Evolutionary conservation across 2,113 vertebrate species (phyloP), one percentile per base, ranked within the genome.

Genomic region (Rousettus leschenaultii): DNA sequence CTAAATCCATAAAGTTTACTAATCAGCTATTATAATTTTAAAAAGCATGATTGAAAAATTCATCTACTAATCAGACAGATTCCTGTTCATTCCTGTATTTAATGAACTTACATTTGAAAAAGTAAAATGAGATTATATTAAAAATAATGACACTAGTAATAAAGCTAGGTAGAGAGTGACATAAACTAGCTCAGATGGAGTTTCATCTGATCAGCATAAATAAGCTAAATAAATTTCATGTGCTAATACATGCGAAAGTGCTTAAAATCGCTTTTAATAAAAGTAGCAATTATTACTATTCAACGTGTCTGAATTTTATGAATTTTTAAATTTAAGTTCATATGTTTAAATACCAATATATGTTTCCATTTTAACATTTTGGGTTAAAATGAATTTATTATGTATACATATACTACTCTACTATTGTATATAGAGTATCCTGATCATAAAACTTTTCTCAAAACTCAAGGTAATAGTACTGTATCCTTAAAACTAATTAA

Each of bases 341-440:
- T 57, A 35, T 65, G 14, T 79, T 95, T 85, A 91, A 91, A 84
- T 78, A 71, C 6, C n/a, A 63, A 96, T 65, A n/a, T 85, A 70
- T 45, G 16, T 53, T 93, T 70, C 24, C 51, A 78, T 66, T 53
- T 66, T 73, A 95, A 83, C 21, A 78, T 71, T 90, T 66, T 28
- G 3, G 6, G 40, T 80, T 65, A 90, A 92, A 91, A 93, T 35
- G 57, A 30, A 19, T 2, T 70, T 35, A 77, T 55, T 55, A 55
- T 33, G 65, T 40, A 22, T 6, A 40, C 7, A 53, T 35, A 77
- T 0, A n/a, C 2, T 66, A 18, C 8, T 35, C 26, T 35, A 7
- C 12, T 78, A 43, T 71, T 95, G 73, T 79, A 57, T 13, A 57
- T 7, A 74, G 21, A 68, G 22, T 48, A 19, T 6, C 57, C 30